Conservation (phyloP, 2,113 vertebrate species). For the Pomatostomus ruficeps region DNA sequence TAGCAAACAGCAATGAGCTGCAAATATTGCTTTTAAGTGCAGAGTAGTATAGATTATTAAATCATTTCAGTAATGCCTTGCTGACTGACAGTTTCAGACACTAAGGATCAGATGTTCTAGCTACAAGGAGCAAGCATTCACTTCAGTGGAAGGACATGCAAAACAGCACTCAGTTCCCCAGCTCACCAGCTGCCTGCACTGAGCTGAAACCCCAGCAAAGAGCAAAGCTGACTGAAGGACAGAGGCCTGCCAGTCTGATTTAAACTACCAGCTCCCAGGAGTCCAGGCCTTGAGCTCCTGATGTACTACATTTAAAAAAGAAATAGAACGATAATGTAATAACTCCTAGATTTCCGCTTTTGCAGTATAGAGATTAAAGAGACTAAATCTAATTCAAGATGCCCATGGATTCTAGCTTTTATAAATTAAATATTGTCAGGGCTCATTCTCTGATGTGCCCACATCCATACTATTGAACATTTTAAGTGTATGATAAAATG, state of each 20-base stretch:
- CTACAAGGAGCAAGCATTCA: not conserved
- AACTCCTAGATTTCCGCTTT: not conserved
- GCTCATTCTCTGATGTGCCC: not conserved
- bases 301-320: not conserved
- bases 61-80: not conserved
- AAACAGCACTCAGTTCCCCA: not conserved
- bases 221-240: not conserved
- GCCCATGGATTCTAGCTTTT: not conserved
- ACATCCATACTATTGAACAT: not conserved
- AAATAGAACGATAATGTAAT: not conserved
- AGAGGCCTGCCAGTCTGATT: not conserved
- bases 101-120: not conserved
- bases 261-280: not conserved
- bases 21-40: not conserved
- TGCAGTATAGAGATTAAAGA: not conserved
- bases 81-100: not conserved
- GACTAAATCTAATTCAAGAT: not conserved
- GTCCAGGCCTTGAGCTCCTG: not conserved
- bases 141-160: not conserved
- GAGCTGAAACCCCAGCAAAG: not conserved
- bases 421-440: not conserved
- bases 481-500: slow-evolving; percentile 8
- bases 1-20: not conserved
- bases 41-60: not conserved
- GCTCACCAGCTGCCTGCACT: not conserved